Conservation (phyloP, 2,113 vertebrate species). For the Dromiciops gliroides region DNA sequence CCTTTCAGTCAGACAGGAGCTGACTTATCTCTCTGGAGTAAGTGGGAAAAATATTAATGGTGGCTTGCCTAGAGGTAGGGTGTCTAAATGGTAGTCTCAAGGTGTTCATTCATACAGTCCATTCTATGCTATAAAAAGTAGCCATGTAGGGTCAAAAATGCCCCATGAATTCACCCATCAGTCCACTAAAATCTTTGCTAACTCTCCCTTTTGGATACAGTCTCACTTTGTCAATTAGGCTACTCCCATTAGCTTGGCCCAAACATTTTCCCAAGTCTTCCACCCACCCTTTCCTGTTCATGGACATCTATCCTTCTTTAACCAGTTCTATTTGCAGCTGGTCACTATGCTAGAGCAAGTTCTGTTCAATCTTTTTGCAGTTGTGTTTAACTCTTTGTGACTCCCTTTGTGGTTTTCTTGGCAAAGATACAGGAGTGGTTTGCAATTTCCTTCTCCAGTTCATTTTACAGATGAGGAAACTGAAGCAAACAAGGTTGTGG, state of each 20-base stretch:
- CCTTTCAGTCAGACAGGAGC: background rate
- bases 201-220: background rate
- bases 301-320: background rate
- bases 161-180: background rate
- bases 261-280: background rate
- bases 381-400: conserved; percentile 11
- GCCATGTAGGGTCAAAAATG: background rate
- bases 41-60: background rate
- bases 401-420: background rate
- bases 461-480: background rate
- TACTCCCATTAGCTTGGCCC: background rate
- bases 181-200: background rate
- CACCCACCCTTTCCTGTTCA: background rate
- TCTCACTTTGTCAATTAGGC: background rate
- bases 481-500: background rate
- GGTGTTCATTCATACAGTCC: background rate
- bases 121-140: conserved; percentile 14
- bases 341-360: background rate
- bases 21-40: background rate
- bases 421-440: background rate
- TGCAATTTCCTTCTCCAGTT: background rate
- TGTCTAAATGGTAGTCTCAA: background rate
- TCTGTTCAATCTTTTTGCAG: conserved; percentile 18
- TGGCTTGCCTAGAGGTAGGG: background rate
- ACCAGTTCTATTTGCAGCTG: background rate